These are phyloP conservation scores for Neoaliturus tenellus DNA, from an alignment of 2,888 invertebrate genomes.

Conservation along the genomic window DNA sequence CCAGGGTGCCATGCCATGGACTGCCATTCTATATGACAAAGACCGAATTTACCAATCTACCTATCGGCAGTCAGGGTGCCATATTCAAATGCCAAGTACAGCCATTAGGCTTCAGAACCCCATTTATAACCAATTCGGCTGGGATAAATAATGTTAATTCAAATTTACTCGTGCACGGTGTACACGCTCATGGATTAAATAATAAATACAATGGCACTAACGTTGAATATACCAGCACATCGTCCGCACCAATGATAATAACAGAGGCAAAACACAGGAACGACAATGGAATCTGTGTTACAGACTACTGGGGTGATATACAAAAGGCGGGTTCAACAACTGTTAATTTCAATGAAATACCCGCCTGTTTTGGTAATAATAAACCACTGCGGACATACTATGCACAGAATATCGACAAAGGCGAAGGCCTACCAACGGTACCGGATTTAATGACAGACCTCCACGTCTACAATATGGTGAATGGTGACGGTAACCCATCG, in stretches of 20 bases:
- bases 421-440: background rate
- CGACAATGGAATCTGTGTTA: background rate
- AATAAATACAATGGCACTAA: conserved; percentile 1
- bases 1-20: background rate
- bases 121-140: conserved; percentile 16
- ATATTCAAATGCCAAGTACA: too few relatives aligned
- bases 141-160: conserved; percentile 2
- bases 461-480: background rate
- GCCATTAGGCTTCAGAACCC: background rate
- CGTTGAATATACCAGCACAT: background rate
- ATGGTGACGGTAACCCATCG: background rate
- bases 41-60: background rate
- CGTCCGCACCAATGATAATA: background rate
- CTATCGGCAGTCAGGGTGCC: background rate
- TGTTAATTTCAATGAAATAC: background rate
- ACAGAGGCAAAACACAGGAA: background rate
- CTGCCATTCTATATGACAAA: background rate
- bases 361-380: background rate
- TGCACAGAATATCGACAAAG: background rate
- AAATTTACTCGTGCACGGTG: background rate
- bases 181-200: background rate
- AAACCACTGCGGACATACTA: conserved; percentile 17
- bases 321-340: background rate
- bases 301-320: background rate
- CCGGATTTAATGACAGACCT: conserved; percentile 18